Percentiles rank a stretch among this genome's conserved stretches.
Conservation (phyloP, 2,113 vertebrate genomes). For the Anolis sagrei region DNA sequence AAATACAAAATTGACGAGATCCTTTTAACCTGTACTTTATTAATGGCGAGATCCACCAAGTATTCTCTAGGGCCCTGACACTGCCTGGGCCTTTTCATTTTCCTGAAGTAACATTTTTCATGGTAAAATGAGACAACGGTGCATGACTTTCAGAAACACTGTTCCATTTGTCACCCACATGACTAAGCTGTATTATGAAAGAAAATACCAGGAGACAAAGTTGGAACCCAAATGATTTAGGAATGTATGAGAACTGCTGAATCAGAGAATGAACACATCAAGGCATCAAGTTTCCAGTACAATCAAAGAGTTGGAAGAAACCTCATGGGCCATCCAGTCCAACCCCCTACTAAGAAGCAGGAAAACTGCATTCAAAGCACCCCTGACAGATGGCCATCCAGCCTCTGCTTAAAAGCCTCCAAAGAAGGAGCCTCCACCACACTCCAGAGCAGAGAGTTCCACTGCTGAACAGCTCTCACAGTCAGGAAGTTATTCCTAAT, state of each 20-base stretch:
- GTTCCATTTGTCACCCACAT: rapidly evolving
- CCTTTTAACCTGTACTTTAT: neutral
- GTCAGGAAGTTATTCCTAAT: too few relatives aligned
- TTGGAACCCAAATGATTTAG: neutral
- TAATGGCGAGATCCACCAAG: neutral
- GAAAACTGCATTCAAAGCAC: too few relatives aligned
- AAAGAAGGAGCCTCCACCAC: too few relatives aligned
- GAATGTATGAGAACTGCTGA: neutral
- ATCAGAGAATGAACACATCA: neutral
- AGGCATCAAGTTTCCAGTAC: neutral
- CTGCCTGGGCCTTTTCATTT: neutral
- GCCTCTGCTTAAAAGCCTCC: too few relatives aligned
- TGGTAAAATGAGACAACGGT: neutral
- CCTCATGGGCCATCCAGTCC: too few relatives aligned
- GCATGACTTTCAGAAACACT: too few relatives aligned
- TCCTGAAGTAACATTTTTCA: rapidly evolving
- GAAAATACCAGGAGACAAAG: neutral
- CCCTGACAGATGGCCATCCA: too few relatives aligned
- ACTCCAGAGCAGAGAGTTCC: too few relatives aligned
- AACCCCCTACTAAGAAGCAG: too few relatives aligned
- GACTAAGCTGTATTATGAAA: neutral
- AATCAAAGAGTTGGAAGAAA: too few relatives aligned
- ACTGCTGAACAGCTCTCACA: too few relatives aligned
- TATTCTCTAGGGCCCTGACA: neutral
- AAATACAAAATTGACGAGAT: neutral